phyloP scores from a whole-genome alignment of 2,888 invertebrate genomes.

The Sussaba pulchella region DNA sequence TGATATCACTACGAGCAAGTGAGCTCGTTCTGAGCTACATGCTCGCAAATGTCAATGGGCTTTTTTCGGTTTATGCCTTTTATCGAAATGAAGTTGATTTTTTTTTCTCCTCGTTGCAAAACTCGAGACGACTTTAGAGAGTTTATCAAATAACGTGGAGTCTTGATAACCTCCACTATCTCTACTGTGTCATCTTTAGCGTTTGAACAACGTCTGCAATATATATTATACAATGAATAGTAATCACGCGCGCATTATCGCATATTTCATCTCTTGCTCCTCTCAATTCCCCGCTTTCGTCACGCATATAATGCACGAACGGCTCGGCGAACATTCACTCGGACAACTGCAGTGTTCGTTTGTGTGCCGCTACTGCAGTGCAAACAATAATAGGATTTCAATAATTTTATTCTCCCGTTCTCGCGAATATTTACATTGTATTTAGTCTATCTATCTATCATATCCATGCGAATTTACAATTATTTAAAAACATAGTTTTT shows the following conservation, averaged over 20 bases:
- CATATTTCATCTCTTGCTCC: constrained; percentile 52
- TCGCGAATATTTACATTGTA: constrained; percentile 68
- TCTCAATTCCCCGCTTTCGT: constrained; percentile 36
- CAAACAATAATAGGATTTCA: constrained; percentile 61
- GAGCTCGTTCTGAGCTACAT: constrained; percentile 76
- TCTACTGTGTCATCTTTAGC: constrained; percentile 38
- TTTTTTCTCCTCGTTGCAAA: constrained; percentile 19
- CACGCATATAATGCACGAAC: constrained; percentile 45
- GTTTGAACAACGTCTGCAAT: constrained; percentile 62
- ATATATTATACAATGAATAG: constrained; percentile 62
- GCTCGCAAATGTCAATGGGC: constrained; percentile 73
- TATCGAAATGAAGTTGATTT: no score
- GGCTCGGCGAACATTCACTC: constrained; percentile 41
- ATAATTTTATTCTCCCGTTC: constrained; percentile 49
- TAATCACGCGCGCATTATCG: constrained; percentile 52
- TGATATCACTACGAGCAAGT: constrained; percentile 80
- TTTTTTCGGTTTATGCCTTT: constrained; percentile 39
- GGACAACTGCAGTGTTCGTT: constrained; percentile 48
- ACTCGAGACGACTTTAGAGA: constrained; percentile 32
- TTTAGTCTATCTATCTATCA: constrained; percentile 65
- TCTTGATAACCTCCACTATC: constrained; percentile 46
- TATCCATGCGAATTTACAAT: constrained; percentile 68
- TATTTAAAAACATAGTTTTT: constrained; percentile 62
- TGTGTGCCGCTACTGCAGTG: constrained; percentile 37
- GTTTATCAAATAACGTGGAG: constrained; percentile 27